Evolutionary conservation across 2,113 vertebrate species (phyloP), one percentile per base, ranked within the genome.

Genomic region (Machaerirhynchus nigripectus): DNA sequence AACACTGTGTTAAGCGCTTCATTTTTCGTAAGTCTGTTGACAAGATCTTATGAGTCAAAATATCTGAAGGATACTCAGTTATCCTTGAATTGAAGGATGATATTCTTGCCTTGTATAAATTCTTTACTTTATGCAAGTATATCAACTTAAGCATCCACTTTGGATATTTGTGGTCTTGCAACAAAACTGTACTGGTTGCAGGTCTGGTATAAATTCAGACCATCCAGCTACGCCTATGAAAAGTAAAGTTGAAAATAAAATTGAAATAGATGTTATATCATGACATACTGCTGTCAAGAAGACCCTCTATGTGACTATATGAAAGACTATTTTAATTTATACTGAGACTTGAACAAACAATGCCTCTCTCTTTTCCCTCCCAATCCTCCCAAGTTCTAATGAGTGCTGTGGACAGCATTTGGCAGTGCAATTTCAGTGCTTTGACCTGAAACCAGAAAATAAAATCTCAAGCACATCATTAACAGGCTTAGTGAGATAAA

Each of bases 371-470:
- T 88, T 67, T 73, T 69, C 42, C 11, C 22, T 65, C 59, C 24
- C 64, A 79, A 53, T 59, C 56, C 81, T 70, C 12, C 31, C 44
- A 92, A 2, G 1, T 78, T 85, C 78, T 78, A 81, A 35, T 42
- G 39, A 92, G 40, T 31, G 28, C n/a, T 78, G 73, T 42, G 80
- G 60, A 91, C n/a, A 73, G 75, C 42, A 64, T 85, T 65, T 84
- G 80, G 63, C 44, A 77, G 44, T 87, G 56, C 47, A 69, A 39
- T 73, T 90, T 81, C 73, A 86, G 40, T 69, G 86, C 90, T 92
- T 40, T 96, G 75, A 94, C 82, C 57, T 88, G 68, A 96, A 94
- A 96, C 24, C 49, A 88, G 84, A 73, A 91, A 53, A 61, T 87
- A 84, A 87, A 91, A 87, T 76, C 70, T 78, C 56, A 84, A 90